A percentile compares a stretch with the other conserved stretches of the same genome.
These are phyloP conservation scores for Bucco capensis DNA, from an alignment of 2,113 vertebrate genomes.

Conservation along the genomic window DNA sequence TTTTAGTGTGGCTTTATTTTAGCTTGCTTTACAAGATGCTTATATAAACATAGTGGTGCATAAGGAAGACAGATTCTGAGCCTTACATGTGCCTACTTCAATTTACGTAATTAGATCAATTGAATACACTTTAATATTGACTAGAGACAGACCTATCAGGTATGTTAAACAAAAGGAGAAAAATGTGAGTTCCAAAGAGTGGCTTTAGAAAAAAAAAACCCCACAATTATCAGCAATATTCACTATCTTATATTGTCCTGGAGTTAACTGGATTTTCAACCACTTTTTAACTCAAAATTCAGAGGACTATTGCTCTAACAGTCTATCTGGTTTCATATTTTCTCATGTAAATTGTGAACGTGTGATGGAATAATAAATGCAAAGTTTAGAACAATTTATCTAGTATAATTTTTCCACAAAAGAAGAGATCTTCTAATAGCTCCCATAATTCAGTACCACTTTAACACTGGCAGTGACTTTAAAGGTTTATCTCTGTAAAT, in stretches of 20 bases:
- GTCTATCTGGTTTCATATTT: neutral
- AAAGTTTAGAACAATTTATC: neutral
- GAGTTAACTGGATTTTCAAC: neutral
- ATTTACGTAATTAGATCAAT: neutral
- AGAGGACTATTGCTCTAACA: neutral
- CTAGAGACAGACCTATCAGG: too few relatives aligned
- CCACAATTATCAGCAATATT: neutral
- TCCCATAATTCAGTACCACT: neutral
- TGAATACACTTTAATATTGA: neutral
- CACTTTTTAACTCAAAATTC: neutral
- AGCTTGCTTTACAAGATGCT: neutral
- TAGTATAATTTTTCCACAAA: neutral
- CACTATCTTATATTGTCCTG: neutral
- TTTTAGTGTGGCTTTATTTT: too few relatives aligned
- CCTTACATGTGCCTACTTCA: neutral
- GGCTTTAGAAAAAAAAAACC: neutral
- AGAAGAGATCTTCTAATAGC: neutral
- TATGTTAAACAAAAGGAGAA: neutral
- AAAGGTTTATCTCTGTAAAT: neutral
- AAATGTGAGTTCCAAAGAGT: neutral
- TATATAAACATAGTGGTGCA: neutral
- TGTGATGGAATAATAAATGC: neutral
- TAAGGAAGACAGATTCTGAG: neutral
- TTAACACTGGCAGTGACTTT: neutral
- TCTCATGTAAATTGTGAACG: neutral